These are phyloP conservation scores for silkworm (Bombyx mori) DNA, from an alignment of 1,140 invertebrate genomes.

Conservation along the genomic window ASM3026992v2 NC_085129.1:4770501-4771000, in stretches of 20 bases:
- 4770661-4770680: conserved; percentile 36
- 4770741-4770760: conserved; percentile 63
- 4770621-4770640: conserved; percentile 10
- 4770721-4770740: conserved; percentile 55
- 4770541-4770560: too few species aligned
- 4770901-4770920: conserved; percentile 60
- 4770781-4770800: conserved; percentile 38
- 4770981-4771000: conserved; percentile 9
- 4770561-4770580: too few species aligned
- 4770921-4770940: conserved; percentile 42
- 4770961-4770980: conserved; percentile 22
- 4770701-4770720: conserved; percentile 53
- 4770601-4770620: too few species aligned
- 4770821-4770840: conserved; percentile 57
- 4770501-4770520: too few species aligned
- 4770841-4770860: conserved; percentile 66
- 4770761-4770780: conserved; percentile 41
- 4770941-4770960: conserved; percentile 49
- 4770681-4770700: conserved; percentile 44
- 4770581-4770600: too few species aligned
- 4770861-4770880: conserved; percentile 68
- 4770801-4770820: conserved; percentile 47
- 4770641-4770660: conserved; percentile 43
- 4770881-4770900: conserved; percentile 63
- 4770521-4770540: too few species aligned